Evolutionary conservation across 2,888 invertebrate genomes (phyloP), one percentile per base, ranked within the genome.

Genomic region (Cheilosia grossa): DNA sequence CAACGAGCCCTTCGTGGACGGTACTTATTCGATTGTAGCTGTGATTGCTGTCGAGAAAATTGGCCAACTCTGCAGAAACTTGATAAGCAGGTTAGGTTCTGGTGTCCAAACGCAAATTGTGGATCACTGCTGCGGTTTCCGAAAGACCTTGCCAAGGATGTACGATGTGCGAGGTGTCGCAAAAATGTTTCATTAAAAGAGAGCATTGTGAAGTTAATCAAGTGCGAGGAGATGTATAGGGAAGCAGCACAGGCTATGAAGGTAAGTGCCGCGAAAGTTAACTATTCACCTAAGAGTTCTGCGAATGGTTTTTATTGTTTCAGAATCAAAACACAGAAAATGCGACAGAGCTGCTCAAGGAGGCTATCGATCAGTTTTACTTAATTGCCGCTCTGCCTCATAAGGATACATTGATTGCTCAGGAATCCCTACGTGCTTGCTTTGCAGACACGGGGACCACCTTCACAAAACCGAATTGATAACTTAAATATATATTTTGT

Each of bases 1-100:
- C 95, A 95, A 89, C 92, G 94, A 58, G 92, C 94, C 0, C 91
- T 97, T 1, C 93, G 93, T 1, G 95, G 95, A 15, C 93, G 97
- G 15, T 97, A 97, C 90, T 95, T 96, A 94, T 97, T 97, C 90
- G 92, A 93, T 64, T 97, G 97, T 89, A 93, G 93, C 51, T 97
- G 97, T 89, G 89, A 91, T 61, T 94, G 96, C 2, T 97, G 97
- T 89, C 92, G 90, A 27, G 95, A 96, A 88, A 94, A 96, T 90
- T 97, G 97, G 97, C 95, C 96, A 0, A 91, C 92, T 0, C 91
- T 95, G 58, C 94, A 94, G 77, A 93, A 94, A 86, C 91, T 96
- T 90, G 93, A 93, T 78, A 92, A 90, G 87, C 90, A 90, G 87
- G 91, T 91, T 9, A 74, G 91, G 69, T 91, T 91, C 74, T 90